Conservation (phyloP, 2,113 vertebrate species). For the Coptodon rendalli region DNA sequence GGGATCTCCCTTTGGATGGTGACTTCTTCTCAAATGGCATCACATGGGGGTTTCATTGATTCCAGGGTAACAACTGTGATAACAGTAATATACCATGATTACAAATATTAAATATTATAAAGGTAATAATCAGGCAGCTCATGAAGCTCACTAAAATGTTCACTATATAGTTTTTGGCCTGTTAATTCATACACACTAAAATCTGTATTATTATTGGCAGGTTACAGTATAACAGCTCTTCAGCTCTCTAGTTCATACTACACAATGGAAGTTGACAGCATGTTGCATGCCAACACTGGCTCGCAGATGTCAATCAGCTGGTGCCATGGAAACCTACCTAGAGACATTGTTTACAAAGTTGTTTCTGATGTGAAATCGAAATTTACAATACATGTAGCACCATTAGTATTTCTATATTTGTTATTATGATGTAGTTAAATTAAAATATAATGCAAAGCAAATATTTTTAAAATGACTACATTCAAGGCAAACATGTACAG, state of each 20-base stretch:
- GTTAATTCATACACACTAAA: background rate
- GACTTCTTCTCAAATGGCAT: accelerated
- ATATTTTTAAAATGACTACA: background rate
- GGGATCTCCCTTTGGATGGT: background rate
- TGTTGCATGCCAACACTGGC: background rate
- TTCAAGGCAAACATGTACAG: background rate
- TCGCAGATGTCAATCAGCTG: background rate
- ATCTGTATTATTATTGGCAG: background rate
- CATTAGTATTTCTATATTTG: background rate
- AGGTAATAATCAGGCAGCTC: background rate
- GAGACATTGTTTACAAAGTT: background rate
- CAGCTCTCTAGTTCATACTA: background rate
- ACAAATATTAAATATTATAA: background rate
- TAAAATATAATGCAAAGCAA: background rate
- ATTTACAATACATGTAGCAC: background rate
- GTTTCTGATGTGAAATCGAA: background rate
- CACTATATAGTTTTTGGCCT: background rate
- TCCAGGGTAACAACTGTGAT: background rate
- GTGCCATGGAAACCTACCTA: background rate
- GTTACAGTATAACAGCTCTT: background rate
- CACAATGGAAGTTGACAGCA: background rate
- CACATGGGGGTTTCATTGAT: background rate
- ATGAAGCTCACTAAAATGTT: background rate
- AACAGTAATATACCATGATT: background rate
- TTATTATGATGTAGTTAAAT: background rate